Conservation (phyloP, 2,113 vertebrate genomes). For the Perccottus glenii region DNA sequence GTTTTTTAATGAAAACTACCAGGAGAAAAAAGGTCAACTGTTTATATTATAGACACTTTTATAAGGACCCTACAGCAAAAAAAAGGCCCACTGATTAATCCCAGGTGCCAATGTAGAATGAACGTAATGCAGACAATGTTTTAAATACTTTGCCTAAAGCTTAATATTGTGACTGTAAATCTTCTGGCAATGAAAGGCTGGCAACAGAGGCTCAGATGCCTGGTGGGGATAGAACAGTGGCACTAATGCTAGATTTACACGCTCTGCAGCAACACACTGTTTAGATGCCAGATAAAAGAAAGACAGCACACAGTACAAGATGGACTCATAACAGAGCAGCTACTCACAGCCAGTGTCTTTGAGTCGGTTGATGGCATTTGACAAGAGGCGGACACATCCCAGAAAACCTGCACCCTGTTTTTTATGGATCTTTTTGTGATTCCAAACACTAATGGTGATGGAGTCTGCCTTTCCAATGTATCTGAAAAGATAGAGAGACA, state of each 20-base stretch:
- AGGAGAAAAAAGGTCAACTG: slow-evolving; percentile 8
- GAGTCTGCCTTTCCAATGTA: slow-evolving; percentile 98
- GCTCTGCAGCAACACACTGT: slow-evolving; percentile 2
- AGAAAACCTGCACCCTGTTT: slow-evolving; percentile 98
- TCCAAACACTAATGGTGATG: slow-evolving; percentile 99
- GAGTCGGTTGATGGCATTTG: slow-evolving; percentile 95
- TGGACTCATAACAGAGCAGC: neutral
- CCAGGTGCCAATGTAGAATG: slow-evolving; percentile 14
- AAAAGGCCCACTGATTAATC: slow-evolving; percentile 24
- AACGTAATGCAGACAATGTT: slow-evolving; percentile 24
- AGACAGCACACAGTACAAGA: neutral
- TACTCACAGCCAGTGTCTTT: slow-evolving; percentile 99
- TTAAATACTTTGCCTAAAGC: slow-evolving; percentile 31
- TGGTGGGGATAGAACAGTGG: neutral
- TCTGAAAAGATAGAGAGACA: slow-evolving; percentile 67
- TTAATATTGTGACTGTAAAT: slow-evolving; percentile 34
- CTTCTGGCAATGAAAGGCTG: slow-evolving; percentile 24
- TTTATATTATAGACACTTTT: slow-evolving; percentile 14
- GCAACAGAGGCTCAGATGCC: slow-evolving; percentile 20
- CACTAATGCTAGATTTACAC: slow-evolving; percentile 8
- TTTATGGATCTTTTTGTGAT: slow-evolving; percentile 99
- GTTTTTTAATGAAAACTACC: neutral
- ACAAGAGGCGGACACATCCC: slow-evolving; percentile 96
- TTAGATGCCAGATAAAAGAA: neutral
- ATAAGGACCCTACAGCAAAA: no score